Base-by-base conservation (phyloP, 2,113 vertebrate genomes). In the Channa maculata region DNA sequence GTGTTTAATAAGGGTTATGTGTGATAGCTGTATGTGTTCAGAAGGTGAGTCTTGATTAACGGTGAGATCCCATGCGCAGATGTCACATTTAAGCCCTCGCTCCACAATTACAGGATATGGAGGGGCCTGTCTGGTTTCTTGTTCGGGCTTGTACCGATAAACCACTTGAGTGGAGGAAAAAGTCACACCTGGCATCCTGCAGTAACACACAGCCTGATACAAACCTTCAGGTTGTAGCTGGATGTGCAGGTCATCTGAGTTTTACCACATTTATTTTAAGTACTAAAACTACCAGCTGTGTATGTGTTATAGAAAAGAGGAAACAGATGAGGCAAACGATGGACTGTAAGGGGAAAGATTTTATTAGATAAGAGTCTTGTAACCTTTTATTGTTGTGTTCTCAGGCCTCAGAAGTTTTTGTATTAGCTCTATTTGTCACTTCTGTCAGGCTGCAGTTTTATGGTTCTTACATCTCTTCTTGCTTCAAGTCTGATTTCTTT, bases 121-220 rank as follows among this genome's bases (percentile, higher is more conserved):
- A 65, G 3, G 33, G 48, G 60, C 46, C 51, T 57, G 71, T 73
- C 45, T 46, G 67, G 50, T 64, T 79, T 77, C 87, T 70, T 89
- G 92, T 83, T 87, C 61, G 82, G 85, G 45, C 92, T 78, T 82
- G 90, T 83, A 24, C 45, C 1, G 3, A 77, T 57, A 9, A 44
- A 58, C 78, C 85, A 86, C 80, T 84, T 62, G 68, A 74, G 82
- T 14, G 64, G 79, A 73, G 75, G 64, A 36, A 49, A 59, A 77
- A 78, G 33, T 58, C 39, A 82, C 90, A 92, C 88, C 90, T 93
- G 89, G 61, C 53, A 76, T 80, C 88, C 84, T 67, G 66, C 33
- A 34, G 80, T 57, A 51, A 57, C 63, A 85, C 44, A 73, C 45
- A 71, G 6, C 6, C 39, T 41, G 4, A 46, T 33, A 33, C 62